These are phyloP conservation scores for Tineola bisselliella DNA, from an alignment of 2,888 invertebrate species.

Conservation along the genomic window DNA sequence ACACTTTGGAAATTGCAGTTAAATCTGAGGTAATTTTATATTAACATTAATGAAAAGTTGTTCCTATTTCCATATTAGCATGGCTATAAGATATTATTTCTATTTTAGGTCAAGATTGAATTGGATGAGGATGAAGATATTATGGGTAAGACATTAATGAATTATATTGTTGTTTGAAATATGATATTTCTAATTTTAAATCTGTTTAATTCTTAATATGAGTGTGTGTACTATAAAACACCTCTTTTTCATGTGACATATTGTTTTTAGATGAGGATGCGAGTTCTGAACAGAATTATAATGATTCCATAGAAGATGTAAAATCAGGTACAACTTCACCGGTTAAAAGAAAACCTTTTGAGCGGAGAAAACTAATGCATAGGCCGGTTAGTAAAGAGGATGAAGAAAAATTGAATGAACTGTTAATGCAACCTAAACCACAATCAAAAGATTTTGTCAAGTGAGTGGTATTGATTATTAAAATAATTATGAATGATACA, in stretches of 20 bases:
- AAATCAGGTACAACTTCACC: neutral
- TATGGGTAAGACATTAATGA: slow-evolving; percentile 45
- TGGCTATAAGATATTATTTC: neutral
- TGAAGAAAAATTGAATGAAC: slow-evolving; percentile 32
- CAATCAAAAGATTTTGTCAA: slow-evolving; percentile 49
- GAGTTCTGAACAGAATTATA: neutral
- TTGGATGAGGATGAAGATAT: slow-evolving; percentile 43
- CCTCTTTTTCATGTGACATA: too few species aligned
- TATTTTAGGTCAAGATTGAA: slow-evolving; percentile 54
- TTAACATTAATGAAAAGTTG: neutral
- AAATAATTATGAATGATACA: neutral
- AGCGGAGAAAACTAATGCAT: slow-evolving; percentile 29
- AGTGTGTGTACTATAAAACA: too few species aligned
- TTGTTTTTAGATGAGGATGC: too few species aligned
- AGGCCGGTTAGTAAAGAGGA: slow-evolving; percentile 28
- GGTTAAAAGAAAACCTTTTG: slow-evolving; percentile 18
- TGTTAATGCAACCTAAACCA: slow-evolving; percentile 37
- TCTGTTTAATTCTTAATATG: too few species aligned
- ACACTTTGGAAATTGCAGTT: slow-evolving; percentile 19
- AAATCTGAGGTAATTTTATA: slow-evolving; percentile 27
- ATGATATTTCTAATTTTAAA: too few species aligned
- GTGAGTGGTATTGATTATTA: slow-evolving; percentile 18
- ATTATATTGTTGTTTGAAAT: too few species aligned
- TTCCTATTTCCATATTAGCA: slow-evolving; percentile 5
- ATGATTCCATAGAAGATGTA: neutral